Evolutionary conservation across 2,113 vertebrate species (phyloP).

Genomic region (Sterrhoptilus dennistouni): DNA sequence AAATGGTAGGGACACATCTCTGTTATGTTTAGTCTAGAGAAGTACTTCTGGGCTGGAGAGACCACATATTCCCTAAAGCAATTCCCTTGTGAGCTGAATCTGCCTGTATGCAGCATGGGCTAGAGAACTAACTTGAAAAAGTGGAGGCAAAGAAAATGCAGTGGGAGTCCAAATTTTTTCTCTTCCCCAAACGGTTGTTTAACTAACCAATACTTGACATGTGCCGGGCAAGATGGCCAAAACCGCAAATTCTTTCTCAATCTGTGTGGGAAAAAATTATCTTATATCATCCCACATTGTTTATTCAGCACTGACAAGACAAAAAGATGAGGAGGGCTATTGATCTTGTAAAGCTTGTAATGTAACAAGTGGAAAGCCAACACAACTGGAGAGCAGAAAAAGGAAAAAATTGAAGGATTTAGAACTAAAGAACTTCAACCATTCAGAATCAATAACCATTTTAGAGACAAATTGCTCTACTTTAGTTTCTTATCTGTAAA

Average conservation of each 20-base stretch:
- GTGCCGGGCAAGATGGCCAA: background rate
- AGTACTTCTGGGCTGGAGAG: background rate
- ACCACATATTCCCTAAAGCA: background rate
- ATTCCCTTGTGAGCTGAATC: background rate
- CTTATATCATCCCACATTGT: background rate
- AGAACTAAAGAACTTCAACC: background rate
- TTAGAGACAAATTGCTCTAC: background rate
- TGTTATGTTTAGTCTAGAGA: conserved; percentile 19
- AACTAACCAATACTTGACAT: conserved; percentile 3
- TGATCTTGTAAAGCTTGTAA: background rate
- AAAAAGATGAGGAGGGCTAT: background rate
- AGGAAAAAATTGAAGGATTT: background rate
- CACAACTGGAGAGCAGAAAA: background rate
- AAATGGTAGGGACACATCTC: background rate
- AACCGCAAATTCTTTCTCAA: conserved; percentile 1
- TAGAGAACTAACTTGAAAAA: background rate
- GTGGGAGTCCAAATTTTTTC: background rate
- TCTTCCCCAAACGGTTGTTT: background rate
- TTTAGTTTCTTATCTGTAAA: background rate
- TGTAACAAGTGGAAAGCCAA: background rate
- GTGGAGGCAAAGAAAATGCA: background rate
- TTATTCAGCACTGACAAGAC: conserved; percentile 11
- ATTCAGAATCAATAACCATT: background rate
- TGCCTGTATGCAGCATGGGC: background rate
- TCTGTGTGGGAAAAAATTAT: background rate